Evolutionary conservation across 1,140 invertebrate genomes (phyloP).

Genomic region (Aphelinus atriplicis): DNA sequence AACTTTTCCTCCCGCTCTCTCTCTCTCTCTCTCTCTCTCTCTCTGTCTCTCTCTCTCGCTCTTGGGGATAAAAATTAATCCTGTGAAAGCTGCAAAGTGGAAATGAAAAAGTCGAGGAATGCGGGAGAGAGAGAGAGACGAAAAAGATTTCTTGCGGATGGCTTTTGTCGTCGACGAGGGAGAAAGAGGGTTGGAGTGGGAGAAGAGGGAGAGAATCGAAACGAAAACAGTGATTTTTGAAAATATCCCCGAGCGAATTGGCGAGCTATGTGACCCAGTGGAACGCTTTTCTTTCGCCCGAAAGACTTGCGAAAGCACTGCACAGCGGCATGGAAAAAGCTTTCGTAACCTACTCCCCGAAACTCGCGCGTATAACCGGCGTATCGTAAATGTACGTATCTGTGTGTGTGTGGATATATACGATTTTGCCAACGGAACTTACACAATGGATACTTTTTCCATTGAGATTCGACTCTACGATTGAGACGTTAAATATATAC

Average conservation of each 20-base stretch:
- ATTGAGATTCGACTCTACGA: no score
- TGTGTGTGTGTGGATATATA: background rate
- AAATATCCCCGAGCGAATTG: conserved; percentile 23
- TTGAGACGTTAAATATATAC: no score
- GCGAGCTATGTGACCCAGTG: conserved; percentile 22
- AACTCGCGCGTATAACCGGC: no score
- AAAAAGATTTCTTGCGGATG: background rate
- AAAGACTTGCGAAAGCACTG: conserved; percentile 5
- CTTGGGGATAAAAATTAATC: no score
- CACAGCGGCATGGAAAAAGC: conserved; percentile 1
- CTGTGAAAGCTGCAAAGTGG: background rate
- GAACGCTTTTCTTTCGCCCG: conserved; percentile 27
- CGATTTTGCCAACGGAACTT: no score
- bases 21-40: no score
- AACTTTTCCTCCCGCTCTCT: no score
- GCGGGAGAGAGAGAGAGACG: background rate
- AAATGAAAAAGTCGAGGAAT: background rate
- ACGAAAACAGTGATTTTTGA: conserved; percentile 23
- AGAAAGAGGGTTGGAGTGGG: no score
- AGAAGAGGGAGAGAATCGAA: no score
- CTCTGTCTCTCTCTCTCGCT: no score
- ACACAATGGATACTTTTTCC: no score
- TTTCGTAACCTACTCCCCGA: conserved; percentile 7
- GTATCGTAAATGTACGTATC: conserved; percentile 6
- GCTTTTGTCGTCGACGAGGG: background rate